Evolutionary conservation across 2,797 vertebrate species (phyloP), one percentile per base, ranked within the genome.

Genomic region (Erpetoichthys calabaricus): DNA sequence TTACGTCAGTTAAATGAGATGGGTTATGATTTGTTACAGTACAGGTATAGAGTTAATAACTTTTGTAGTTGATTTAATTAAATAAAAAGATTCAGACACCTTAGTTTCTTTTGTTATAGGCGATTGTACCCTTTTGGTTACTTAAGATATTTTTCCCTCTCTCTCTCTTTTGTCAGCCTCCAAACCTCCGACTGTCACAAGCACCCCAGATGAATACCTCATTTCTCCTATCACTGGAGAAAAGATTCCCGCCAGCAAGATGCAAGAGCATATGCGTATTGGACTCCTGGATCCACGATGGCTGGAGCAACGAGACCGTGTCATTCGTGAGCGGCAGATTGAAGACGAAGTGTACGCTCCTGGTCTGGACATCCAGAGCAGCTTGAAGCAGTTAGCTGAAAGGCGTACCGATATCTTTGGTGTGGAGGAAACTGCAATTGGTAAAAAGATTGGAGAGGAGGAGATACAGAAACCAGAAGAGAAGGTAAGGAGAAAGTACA

Each of bases 401-500:
- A 92, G 96, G 59, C 94, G 95, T 93, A 99, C 96, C 0, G 96
- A 99, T 81, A 98, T 99, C 82, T 99, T 99, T 0, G 95, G 96
- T 79, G 95, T 98, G 56, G 96, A 99, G 61, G 96, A 99, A 75
- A 99, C 95, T 0, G 96, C 95, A 64, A 99, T 99, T 0, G 96
- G 96, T 71, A 98, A 99, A 73, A 99, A 98, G 87, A 98, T 99
- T 0, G 96, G 96, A 2, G 95, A 98, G 72, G 96, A 99, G 67
- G 96, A 98, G 78, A 99, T 99, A 72, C 93, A 98, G 80, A 99
- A 98, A 67, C 95, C 96, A 3, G 96, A 99, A 64, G 96, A 99
- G 69, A 99, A 99, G 91, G 96, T 97, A 67, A 51, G 61, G 6
- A 5, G 8, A 4, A 4, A 55, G 3, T 7, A 8, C 5, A 42